Evolutionary conservation across 1,140 invertebrate genomes (phyloP), one percentile per base, ranked within the genome.

Genomic region (Mercenaria mercenaria): DNA sequence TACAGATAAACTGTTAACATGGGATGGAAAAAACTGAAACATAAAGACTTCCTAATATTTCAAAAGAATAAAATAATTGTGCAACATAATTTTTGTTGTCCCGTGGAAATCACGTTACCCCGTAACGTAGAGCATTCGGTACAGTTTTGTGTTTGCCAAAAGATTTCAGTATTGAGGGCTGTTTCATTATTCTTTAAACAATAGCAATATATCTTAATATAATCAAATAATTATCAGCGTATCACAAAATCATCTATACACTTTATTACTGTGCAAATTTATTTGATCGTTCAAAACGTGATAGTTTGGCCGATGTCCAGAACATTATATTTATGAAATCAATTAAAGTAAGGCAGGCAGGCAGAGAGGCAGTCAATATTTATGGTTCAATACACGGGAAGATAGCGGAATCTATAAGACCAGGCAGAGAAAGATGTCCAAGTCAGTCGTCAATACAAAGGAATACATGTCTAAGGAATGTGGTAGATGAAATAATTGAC

Each of bases 161-260:
- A 37, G 11, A 37, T 67, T 20, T 34, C 39, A 39, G 1, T 72
- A 72, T 72, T 39, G 34, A 72, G 67, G 23, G 67, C 67, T 15
- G 34, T 72, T 6, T 18, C 34, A 39, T 37, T 72, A 72, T 72
- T 8, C 26, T 4, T 18, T 15, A 72, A 72, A 72, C 67, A 72
- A 72, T 41, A 72, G 67, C 67, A 15, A 15, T 41, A 72, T 72
- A 72, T 72, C 67, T 72, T 32, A 72, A 72, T 72, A 72, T 72
- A 39, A 72, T 72, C 67, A 72, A 64, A n/a, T 72, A 32, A 39
- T 11, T 3, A 72, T 41, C 67, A 39, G 13, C 29, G 67, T 72
- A 72, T 72, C 67, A 15, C 11, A 67, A n/a, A 59, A 67, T 13
- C 26, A 37, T 34, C 34, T 32, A n/a, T 72, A 72, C 34, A 29